These are phyloP conservation scores for Typhlichthys eigenmanni DNA, from an alignment of 2,797 vertebrate species.

Conservation along the genomic window DNA sequence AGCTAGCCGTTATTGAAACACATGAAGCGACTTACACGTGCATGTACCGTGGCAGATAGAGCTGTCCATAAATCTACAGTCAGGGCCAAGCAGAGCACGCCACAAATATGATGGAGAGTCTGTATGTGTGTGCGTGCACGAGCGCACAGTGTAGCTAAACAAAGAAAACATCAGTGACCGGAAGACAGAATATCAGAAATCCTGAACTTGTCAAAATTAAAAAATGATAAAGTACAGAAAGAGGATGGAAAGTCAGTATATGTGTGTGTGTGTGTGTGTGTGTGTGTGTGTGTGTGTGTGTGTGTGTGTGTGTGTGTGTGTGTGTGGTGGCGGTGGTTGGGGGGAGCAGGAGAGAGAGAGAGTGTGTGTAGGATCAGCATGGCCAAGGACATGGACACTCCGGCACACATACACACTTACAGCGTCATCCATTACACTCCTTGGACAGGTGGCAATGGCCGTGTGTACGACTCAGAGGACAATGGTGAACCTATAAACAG, in stretches of 20 bases:
- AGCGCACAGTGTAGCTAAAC: neutral
- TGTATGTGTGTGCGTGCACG: neutral
- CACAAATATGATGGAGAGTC: neutral
- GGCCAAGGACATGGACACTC: constrained; percentile 24
- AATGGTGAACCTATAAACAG: constrained; percentile 30
- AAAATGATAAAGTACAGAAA: neutral
- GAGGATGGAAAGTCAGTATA: neutral
- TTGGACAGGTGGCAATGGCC: constrained; percentile 30
- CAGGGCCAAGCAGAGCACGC: neutral
- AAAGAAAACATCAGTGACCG: neutral
- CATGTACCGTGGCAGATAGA: neutral
- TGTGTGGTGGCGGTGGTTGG: neutral
- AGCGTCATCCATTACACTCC: constrained; percentile 35
- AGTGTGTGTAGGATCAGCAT: neutral
- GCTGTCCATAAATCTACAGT: constrained; percentile 4
- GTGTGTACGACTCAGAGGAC: constrained; percentile 35
- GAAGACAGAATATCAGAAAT: neutral
- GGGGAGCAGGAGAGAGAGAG: too few relatives aligned
- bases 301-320: too few relatives aligned
- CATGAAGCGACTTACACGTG: too few relatives aligned
- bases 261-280: neutral
- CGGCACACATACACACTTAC: constrained; percentile 8
- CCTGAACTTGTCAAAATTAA: neutral
- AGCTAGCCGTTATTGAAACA: too few relatives aligned
- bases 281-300: too few relatives aligned